Base-by-base conservation (phyloP, 2,113 vertebrate genomes). In the Antidorcas marsupialis region DNA sequence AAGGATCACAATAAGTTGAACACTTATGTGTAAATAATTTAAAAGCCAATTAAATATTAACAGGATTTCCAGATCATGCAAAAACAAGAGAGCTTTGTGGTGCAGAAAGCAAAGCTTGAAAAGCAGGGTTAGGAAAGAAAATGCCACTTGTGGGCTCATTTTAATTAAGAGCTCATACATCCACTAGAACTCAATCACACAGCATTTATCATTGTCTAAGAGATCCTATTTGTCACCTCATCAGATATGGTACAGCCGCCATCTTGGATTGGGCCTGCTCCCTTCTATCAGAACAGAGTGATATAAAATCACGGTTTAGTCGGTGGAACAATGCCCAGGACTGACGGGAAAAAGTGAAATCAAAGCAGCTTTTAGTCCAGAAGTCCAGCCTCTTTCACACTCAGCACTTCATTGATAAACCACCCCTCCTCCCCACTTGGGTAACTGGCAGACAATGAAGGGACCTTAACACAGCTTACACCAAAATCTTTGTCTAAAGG, bases 21-120 rank as follows among this genome's bases (percentile, higher is more conserved):
- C 82, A 87, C 91, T 98, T 97, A 98, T 97, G 92, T 81, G 53
- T 98, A 93, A 99, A 98, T 99, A 98, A 99, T 98, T 98, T 91
- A 98, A 92, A 94, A 98, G 84, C 33, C 81, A 82, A 97, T 99
- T 96, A 99, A 99, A 98, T 98, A 99, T 98, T 98, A 98, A 99
- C 74, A 28, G 97, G 97, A 95, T 92, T 96, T 98, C 94, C 78
- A 97, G 97, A 87, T 91, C 89, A 89, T 85, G 84, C 93, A 86
- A 57, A 89, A 84, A 23, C 45, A 28, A 55, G 47, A 36, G 25
- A 94, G 50, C 94, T 96, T 91, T 97, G 47, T 84, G 96, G 27
- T 79, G 52, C 30, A 93, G 94, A 95, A 97, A 96, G 95, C 90
- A 92, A 94, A 95, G 96, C 87, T 39, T 95, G 81, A 78, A 97